phyloP scores from a whole-genome alignment of 2,888 invertebrate genomes.

The Rapana venosa region DNA sequence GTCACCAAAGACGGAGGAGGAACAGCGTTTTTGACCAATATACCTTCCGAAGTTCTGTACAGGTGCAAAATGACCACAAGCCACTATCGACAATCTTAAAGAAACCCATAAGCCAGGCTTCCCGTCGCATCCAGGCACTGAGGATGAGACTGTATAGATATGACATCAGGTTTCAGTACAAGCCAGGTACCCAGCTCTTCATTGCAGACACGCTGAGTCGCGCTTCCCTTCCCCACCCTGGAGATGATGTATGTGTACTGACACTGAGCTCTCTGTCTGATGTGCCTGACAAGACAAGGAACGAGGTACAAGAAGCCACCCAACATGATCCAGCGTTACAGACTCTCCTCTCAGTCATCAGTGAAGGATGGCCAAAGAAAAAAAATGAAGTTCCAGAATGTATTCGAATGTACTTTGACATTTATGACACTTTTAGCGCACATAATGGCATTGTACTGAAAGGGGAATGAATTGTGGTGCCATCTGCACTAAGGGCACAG shows the following conservation, averaged over 20 bases:
- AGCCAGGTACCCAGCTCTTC: constrained; percentile 3
- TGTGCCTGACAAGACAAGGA: constrained; percentile 17
- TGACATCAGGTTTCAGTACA: constrained; percentile 37
- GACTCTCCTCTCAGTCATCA: constrained; percentile 3
- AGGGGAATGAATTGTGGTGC: constrained; percentile 46
- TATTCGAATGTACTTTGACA: constrained; percentile 38
- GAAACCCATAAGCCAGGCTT: constrained; percentile 29
- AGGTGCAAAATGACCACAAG: constrained; percentile 27
- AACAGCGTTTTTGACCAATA: constrained; percentile 54
- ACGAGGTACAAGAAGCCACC: constrained; percentile 23
- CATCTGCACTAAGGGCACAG: constrained; percentile 22
- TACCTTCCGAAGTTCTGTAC: constrained; percentile 52
- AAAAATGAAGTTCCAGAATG: constrained; percentile 16
- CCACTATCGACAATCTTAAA: constrained; percentile 29
- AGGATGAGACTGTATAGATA: too few species aligned
- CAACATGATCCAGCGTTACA: neutral
- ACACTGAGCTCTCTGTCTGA: neutral
- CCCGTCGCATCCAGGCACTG: constrained; percentile 26
- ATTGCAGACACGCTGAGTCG: constrained; percentile 41
- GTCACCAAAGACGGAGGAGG: constrained; percentile 44
- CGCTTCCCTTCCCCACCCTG: neutral
- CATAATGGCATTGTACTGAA: constrained; percentile 41
- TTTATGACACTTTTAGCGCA: constrained; percentile 30
- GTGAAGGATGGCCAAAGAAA: constrained; percentile 45
- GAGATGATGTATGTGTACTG: neutral